Base-by-base conservation (phyloP, 1,140 invertebrate species). In the Drosophila guanche region DNA sequence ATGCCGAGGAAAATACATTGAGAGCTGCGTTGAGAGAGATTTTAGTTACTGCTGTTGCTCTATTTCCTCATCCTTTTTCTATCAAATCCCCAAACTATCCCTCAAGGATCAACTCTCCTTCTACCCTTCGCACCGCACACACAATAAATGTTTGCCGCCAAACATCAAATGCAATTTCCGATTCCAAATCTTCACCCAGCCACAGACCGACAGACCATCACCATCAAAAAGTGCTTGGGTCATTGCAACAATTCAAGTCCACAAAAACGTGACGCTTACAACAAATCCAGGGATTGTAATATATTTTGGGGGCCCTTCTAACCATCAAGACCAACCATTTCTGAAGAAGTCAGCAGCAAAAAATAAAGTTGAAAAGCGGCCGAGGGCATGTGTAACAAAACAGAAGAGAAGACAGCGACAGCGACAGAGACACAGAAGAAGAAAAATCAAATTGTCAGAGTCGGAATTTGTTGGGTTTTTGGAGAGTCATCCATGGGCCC, bases 211-310 rank as follows among this genome's bases (percentile, higher is more conserved):
- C 20, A 42, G 22, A 23, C 53, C 54, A n/a, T 33, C 23, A 23
- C 53, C 54, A n/a, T 33, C 23, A 43, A 1, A 29, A 72, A 72
- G 56, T 71, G 69, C 27, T 37, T 63, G 27, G 29, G 58, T 73
- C 58, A 63, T 51, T 63, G 69, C 41, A 51, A 73, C 68, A 73
- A 73, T 72, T 51, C 52, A 55, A 67, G 57, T 45, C 59, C 51
- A 37, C 33, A 60, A 72, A 81, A 81, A 85, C 81, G 81, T 85
- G 81, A 85, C 81, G 76, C 43, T 74, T 70, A 85, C 81, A 85
- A 81, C 77, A 47, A 81, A 66, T 54, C 62, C 20, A 70, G 81
- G 81, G 81, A 85, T 85, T 85, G 45, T 25, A 56, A 48, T 50
- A 37, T 61, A 52, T 50, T 45, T 12, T 61, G 43, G 42, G 56